Conservation (phyloP, 2,113 vertebrate genomes). For the Gnathonemus longibarbis region DNA sequence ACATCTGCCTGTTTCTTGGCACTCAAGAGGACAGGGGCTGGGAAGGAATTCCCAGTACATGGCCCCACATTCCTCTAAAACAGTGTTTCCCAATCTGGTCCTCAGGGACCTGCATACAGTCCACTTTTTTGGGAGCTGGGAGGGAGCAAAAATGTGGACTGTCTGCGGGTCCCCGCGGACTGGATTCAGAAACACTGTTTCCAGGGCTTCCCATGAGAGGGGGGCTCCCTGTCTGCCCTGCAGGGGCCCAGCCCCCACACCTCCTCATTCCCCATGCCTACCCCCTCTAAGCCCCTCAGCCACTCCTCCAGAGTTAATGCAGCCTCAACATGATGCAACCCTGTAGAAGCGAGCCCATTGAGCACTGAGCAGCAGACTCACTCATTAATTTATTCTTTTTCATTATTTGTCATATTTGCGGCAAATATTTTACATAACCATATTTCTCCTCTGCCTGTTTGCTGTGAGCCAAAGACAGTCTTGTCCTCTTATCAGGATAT, state of each 20-base stretch:
- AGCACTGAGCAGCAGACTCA: not conserved
- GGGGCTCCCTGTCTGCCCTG: not conserved
- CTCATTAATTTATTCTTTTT: not conserved
- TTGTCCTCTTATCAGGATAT: conserved; percentile 20
- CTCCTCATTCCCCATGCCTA: not conserved
- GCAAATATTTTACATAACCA: not conserved
- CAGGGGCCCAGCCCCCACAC: not conserved
- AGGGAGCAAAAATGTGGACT: not conserved
- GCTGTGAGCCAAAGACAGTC: not conserved
- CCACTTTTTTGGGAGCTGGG: not conserved
- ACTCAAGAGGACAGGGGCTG: no score
- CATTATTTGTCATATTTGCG: not conserved
- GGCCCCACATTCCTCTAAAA: not conserved
- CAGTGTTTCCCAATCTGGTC: not conserved
- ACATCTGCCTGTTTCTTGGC: not conserved
- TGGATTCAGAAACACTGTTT: not conserved
- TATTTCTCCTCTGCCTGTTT: not conserved
- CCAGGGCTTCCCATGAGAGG: not conserved
- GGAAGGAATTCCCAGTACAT: not conserved
- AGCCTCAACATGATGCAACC: not conserved
- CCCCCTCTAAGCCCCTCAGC: not conserved
- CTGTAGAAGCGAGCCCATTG: not conserved
- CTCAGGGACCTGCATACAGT: not conserved
- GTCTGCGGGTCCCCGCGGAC: not conserved
- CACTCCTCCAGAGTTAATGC: not conserved